Conservation (phyloP, 53 echinoderm and acorn worm species). For the Henricia sp. region DNA sequence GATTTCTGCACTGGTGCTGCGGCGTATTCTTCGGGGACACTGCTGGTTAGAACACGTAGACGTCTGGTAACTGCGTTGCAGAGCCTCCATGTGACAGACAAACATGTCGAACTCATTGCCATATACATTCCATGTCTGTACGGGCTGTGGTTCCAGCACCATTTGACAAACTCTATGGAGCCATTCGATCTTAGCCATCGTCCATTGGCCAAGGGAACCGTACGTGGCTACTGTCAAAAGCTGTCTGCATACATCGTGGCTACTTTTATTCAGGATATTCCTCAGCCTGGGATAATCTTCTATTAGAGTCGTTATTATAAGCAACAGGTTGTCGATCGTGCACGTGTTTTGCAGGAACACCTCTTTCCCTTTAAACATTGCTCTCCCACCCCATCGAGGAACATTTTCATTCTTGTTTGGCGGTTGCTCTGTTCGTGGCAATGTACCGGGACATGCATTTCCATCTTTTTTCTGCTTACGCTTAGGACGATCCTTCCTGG, state of each 20-base stretch:
- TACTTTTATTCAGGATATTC: neutral
- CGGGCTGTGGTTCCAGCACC: neutral
- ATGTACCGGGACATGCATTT: too few species aligned
- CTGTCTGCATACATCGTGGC: neutral
- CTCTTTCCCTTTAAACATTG: slow-evolving; percentile 21
- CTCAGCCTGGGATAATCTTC: neutral
- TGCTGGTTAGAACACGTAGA: slow-evolving; percentile 25
- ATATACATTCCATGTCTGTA: slow-evolving; percentile 33
- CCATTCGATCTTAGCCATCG: slow-evolving; percentile 20
- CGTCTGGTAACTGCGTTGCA: slow-evolving; percentile 6
- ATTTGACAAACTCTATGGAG: slow-evolving; percentile 23
- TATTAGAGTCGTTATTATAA: slow-evolving; percentile 18
- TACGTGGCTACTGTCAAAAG: neutral
- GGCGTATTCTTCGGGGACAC: neutral
- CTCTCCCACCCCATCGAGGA: neutral
- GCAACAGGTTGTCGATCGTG: slow-evolving; percentile 35
- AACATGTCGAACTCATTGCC: slow-evolving; percentile 35
- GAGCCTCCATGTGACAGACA: slow-evolving; percentile 14
- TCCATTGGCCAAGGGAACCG: neutral
- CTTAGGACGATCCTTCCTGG: neutral
- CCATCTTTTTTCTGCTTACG: neutral
- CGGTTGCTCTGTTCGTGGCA: too few species aligned
- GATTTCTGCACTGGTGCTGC: neutral
- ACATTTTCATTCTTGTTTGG: neutral
- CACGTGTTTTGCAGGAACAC: slow-evolving; percentile 18